These are phyloP conservation scores for Eupeodes luniger DNA, from an alignment of 2,888 invertebrate species.

Conservation along the genomic window DNA sequence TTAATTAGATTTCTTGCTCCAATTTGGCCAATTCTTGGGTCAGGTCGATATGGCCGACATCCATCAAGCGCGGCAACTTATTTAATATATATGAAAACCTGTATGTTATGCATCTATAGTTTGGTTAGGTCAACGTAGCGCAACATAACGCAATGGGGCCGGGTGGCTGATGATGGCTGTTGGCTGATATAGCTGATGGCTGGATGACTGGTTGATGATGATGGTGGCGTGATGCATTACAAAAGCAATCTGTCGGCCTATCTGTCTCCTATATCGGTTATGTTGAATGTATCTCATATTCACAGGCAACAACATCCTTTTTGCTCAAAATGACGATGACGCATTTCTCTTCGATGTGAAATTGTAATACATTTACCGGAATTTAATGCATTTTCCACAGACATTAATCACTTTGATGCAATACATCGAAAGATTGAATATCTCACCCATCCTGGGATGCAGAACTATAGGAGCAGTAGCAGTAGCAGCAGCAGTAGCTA, in stretches of 20 bases:
- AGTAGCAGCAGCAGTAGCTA: not conserved
- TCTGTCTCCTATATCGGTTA: constrained; percentile 48
- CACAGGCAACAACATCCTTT: constrained; percentile 9
- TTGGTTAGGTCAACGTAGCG: not conserved
- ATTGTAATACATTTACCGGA: constrained; percentile 84
- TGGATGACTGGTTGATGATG: too few species aligned
- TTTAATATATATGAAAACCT: not conserved
- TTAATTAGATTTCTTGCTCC: constrained; percentile 75
- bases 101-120: constrained; percentile 18
- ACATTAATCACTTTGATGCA: constrained; percentile 83
- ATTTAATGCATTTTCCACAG: constrained; percentile 84
- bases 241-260: constrained; percentile 69
- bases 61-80: constrained; percentile 27
- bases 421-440: constrained; percentile 77
- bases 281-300: constrained; percentile 29
- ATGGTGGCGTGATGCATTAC: constrained; percentile 47
- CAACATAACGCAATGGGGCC: too few species aligned
- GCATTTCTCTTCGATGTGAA: constrained; percentile 79
- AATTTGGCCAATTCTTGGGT: constrained; percentile 71
- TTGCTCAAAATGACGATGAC: constrained; percentile 58
- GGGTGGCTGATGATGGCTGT: too few species aligned
- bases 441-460: constrained; percentile 36
- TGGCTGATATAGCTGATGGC: too few species aligned
- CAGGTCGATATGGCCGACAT: constrained; percentile 25
- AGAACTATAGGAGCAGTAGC: not conserved